A percentile compares a stretch with the other conserved stretches of the same genome.
phyloP scores from a whole-genome alignment of 2,797 vertebrate species.

The Paguma larvata region DNA sequence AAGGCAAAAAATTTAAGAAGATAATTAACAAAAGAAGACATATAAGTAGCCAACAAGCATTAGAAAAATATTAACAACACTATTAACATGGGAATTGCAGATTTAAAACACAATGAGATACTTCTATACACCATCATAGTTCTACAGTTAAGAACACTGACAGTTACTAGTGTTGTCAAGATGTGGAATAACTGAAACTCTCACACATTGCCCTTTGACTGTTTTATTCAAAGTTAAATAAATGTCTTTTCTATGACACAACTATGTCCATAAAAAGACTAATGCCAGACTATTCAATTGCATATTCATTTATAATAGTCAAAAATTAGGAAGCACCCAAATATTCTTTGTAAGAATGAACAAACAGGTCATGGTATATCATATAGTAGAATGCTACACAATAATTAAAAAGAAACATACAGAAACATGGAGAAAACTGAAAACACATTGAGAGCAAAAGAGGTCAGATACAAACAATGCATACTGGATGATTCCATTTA shows the following conservation, averaged over 20 bases:
- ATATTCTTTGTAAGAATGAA: background rate
- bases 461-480: background rate
- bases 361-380: background rate
- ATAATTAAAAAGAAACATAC: background rate
- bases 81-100: background rate
- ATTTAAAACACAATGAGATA: background rate
- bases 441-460: background rate
- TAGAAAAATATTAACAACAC: background rate
- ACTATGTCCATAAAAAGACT: background rate
- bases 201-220: background rate
- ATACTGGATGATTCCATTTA: background rate
- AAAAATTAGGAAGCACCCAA: background rate
- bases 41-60: background rate
- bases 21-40: background rate
- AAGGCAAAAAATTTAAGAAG: background rate
- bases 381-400: background rate
- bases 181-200: background rate
- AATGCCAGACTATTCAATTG: background rate
- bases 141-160: background rate
- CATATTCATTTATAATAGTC: background rate
- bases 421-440: background rate
- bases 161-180: background rate
- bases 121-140: too few relatives aligned
- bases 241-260: background rate
- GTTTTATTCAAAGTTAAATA: background rate